phyloP scores from a whole-genome alignment of 1,140 invertebrate species.

The Ephestia elutella region DNA sequence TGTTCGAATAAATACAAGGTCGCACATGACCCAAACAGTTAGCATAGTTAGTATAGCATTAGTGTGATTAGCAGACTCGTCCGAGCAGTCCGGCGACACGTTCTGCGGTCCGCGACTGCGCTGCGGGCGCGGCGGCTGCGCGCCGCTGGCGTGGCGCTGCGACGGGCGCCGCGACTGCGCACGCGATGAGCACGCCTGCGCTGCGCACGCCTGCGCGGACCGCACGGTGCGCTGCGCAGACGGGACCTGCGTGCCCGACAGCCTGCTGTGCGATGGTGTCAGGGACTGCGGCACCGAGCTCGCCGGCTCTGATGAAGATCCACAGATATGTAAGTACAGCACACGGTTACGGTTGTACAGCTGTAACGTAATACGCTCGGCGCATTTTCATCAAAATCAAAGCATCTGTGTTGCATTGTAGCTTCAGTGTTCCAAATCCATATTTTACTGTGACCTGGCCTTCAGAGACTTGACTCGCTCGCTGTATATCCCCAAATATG shows the following conservation, averaged over 20 bases:
- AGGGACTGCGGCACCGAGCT: conserved; percentile 77
- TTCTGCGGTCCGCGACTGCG: conserved; percentile 62
- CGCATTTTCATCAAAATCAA: no score
- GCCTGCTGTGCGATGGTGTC: conserved; percentile 80
- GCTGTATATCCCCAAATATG: no score
- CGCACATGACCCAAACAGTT: no score
- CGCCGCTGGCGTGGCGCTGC: conserved; percentile 78
- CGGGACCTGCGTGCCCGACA: conserved; percentile 80
- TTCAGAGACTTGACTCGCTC: no score
- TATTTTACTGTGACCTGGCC: no score
- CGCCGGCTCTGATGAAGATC: conserved; percentile 23
- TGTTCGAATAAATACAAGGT: no score
- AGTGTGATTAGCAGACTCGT: neutral
- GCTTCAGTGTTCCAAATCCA: no score
- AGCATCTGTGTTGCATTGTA: no score
- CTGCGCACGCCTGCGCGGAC: conserved; percentile 38
- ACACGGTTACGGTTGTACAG: no score
- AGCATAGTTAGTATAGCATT: no score
- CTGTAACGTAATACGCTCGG: no score
- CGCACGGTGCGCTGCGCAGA: conserved; percentile 78
- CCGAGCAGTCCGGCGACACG: conserved; percentile 78
- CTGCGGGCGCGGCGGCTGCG: conserved; percentile 59
- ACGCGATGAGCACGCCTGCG: conserved; percentile 75
- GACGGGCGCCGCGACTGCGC: conserved; percentile 80
- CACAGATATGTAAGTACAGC: neutral